Base-by-base conservation (phyloP, 2,888 invertebrate genomes). In the Isotomurus palustris region DNA sequence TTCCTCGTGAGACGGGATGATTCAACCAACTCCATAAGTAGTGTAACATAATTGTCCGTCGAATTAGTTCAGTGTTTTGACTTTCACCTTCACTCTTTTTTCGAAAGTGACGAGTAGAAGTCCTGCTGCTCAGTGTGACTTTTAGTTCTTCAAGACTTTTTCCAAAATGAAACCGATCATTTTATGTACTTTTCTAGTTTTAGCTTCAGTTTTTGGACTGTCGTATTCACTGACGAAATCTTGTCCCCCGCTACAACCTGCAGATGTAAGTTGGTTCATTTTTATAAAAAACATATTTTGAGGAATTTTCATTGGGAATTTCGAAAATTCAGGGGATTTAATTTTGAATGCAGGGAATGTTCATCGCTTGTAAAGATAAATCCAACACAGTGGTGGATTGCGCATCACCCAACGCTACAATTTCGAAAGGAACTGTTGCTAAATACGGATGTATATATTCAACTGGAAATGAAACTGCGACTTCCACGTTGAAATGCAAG, bases 361-460 rank as follows among this genome's bases (percentile, higher is more conserved):
- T 43, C 12, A 48, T 62, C 3, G 17, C n/a, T 4, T 62, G 62
- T 44, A 43, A 28, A 36, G 56, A 58, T 32, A 52, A 19, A 19
- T 53, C 49, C 14, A 61, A 57, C 22, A 43, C 53, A 12, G 56
- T 58, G 4, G 56, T 61, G 21, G 55, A 52, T 12, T 62, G 62
- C 19, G 28, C 49, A 8, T 49, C 56, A 1, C 14, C 51, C 10
- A 59, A 27, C n/a, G 12, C 25, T 6, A 24, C 29, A 22, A 55
- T 60, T 35, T 58, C 63, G 4, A 48, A 58, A 40, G 60, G 65
- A 1, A 62, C 62, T 0, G 36, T 65, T 17, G 65, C 44, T 2
- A 47, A 53, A 17, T 65, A 65, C 52, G 47, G 50, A 32, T 65
- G 65, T 25, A 43, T 52, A 24, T 49, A 40, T 17, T 35, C 27